Evolutionary conservation across 1,140 invertebrate genomes (phyloP).

Genomic region (Tetramorium alpestre): DNA sequence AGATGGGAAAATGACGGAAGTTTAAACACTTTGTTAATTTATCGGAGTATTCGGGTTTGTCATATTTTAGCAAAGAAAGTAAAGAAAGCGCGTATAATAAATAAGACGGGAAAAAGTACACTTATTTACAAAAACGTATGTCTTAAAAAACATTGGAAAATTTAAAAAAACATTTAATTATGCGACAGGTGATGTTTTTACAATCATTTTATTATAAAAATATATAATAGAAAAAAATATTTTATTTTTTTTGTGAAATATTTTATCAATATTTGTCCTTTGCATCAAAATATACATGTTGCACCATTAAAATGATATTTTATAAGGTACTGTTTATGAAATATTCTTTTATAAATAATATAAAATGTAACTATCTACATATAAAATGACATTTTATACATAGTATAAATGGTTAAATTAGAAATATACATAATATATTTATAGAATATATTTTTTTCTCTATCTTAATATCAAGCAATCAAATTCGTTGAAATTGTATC

Average conservation of each 20-base stretch:
- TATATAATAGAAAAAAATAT: not conserved
- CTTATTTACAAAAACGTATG: too few species aligned
- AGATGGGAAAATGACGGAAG: not conserved
- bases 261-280: not conserved
- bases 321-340: too few species aligned
- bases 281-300: not conserved
- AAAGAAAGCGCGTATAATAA: not conserved
- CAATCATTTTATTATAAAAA: not conserved
- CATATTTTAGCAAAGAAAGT: not conserved
- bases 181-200: too few species aligned
- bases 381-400: too few species aligned
- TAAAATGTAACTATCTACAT: too few species aligned
- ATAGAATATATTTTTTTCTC: too few species aligned
- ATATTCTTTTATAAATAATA: not conserved
- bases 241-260: not conserved
- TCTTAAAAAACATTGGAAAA: too few species aligned
- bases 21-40: conserved; percentile 3
- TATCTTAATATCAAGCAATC: not conserved
- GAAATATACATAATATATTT: not conserved
- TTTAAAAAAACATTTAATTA: not conserved
- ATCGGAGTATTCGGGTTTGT: not conserved
- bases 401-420: not conserved
- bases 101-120: not conserved
- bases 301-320: not conserved
- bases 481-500: not conserved